Evolutionary conservation across 2,888 invertebrate genomes (phyloP).

Genomic region (Malthinus flaveolus): DNA sequence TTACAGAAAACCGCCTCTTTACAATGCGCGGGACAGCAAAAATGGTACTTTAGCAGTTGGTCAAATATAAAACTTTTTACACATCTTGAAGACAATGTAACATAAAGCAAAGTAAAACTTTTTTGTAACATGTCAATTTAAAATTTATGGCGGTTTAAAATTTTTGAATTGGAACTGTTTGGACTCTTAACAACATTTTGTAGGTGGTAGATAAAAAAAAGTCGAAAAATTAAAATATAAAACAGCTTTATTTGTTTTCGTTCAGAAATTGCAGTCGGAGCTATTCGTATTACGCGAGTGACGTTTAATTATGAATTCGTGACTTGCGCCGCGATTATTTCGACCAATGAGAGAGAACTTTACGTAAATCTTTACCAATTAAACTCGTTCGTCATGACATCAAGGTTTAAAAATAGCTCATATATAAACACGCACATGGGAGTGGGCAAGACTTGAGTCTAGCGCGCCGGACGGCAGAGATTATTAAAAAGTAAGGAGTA

Average conservation of each 20-base stretch:
- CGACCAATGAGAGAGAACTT: slow-evolving; percentile 42
- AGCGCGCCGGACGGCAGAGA: slow-evolving; percentile 48
- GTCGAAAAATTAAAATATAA: slow-evolving; percentile 27
- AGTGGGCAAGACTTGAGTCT: slow-evolving; percentile 51
- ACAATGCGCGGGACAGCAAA: too few species aligned
- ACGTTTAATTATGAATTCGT: slow-evolving; percentile 41
- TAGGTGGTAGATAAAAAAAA: slow-evolving; percentile 13
- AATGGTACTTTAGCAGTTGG: too few species aligned
- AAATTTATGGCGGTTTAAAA: too few species aligned
- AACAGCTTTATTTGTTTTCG: slow-evolving; percentile 42
- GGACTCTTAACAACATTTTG: neutral
- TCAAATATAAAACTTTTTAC: too few species aligned
- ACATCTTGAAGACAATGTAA: too few species aligned
- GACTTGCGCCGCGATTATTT: slow-evolving; percentile 37
- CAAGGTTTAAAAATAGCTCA: slow-evolving; percentile 50
- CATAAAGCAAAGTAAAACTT: too few species aligned
- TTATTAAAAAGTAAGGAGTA: slow-evolving; percentile 40
- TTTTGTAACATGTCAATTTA: too few species aligned
- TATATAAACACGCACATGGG: slow-evolving; percentile 49
- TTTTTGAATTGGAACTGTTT: too few species aligned
- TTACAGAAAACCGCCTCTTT: too few species aligned
- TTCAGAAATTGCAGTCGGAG: slow-evolving; percentile 38
- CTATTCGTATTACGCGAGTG: slow-evolving; percentile 39
- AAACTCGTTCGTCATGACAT: slow-evolving; percentile 42
- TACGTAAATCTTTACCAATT: slow-evolving; percentile 49